Base-by-base conservation (phyloP, 2,888 invertebrate species). In the Lepidochrysops patricia region DNA sequence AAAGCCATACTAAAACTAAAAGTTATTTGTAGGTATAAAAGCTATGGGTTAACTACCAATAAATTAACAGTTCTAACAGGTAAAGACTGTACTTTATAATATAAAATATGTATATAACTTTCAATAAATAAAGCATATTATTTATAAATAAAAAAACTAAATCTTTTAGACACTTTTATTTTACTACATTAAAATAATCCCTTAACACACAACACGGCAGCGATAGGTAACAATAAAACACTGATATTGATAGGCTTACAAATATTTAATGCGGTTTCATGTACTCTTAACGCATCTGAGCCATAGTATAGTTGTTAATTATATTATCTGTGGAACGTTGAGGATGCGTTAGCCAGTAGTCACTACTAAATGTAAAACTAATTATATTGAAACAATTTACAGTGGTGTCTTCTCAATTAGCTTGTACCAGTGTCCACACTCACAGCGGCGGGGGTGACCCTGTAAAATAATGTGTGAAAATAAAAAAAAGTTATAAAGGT, bases 391-490 rank as follows among this genome's bases (percentile, higher is more conserved):
- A 73, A 83, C 75, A 70, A 64, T 74, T 93, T 94, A 94, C 74
- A 94, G 76, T 68, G 93, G 92, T 67, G 92, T 89, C 84, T 94
- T 95, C 82, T 95, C 94, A 62, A 94, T 92, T 72, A 98, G 91
- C 89, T 97, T 96, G 91, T 97, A 98, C 97, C 97, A 98, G 80
- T 98, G 94, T 61, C 99, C 99, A 82, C 99, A 99, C 78, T 96
- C 96, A 79, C 98, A 99, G 72, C 98, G 94, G 77, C 95, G 96
- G 63, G 97, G 94, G 70, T 93, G 93, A 37, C 96, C 98, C 89
- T 94, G 92, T 27, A 79, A 81, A 6, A 56, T 37, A 52, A 60
- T 43, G 9, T 49, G 23, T 35, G 37, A 12, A 9, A 23, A 26
- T n/a, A 56, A 58, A 15, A 57, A 19, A 48, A 43, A 60, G n/a